Evolutionary conservation across 2,797 vertebrate genomes (phyloP).

Genomic region (Malurus leucopterus): DNA sequence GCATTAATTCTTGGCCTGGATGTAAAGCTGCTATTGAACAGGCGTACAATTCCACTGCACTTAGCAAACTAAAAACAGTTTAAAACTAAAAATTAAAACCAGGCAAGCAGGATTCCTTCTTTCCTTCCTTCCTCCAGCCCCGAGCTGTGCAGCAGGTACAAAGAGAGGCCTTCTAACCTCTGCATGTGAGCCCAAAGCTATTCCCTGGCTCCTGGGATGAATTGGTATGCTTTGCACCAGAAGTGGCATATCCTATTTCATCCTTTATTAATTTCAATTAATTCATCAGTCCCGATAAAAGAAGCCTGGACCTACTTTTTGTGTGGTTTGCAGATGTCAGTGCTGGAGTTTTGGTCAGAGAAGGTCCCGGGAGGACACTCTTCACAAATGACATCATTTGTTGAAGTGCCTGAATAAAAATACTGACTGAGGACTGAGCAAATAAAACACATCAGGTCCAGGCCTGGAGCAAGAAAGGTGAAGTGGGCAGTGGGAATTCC

Average conservation of each 20-base stretch:
- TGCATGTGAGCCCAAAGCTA: background rate
- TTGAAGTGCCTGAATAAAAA: conserved; percentile 47
- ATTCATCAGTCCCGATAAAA: background rate
- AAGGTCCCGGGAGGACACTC: conserved; percentile 9
- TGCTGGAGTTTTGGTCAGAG: conserved; percentile 18
- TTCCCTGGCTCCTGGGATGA: background rate
- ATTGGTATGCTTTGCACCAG: background rate
- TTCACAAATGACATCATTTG: conserved; percentile 51
- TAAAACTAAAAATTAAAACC: background rate
- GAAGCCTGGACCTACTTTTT: conserved; percentile 36
- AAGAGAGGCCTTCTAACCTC: background rate
- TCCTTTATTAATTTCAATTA: background rate
- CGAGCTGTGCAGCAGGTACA: background rate
- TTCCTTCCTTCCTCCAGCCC: background rate
- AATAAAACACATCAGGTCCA: rapidly evolving
- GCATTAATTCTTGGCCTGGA: background rate
- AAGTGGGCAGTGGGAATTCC: background rate
- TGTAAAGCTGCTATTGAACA: background rate
- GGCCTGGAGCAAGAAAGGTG: background rate
- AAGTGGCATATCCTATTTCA: background rate
- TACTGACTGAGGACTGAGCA: rapidly evolving
- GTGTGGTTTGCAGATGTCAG: conserved; percentile 28
- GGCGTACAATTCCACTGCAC: background rate
- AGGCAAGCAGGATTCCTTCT: background rate
- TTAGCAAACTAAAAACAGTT: background rate